Evolutionary conservation across 1,140 invertebrate genomes (phyloP), one percentile per base, ranked within the genome.

Genomic region (Hetaerina americana): DNA sequence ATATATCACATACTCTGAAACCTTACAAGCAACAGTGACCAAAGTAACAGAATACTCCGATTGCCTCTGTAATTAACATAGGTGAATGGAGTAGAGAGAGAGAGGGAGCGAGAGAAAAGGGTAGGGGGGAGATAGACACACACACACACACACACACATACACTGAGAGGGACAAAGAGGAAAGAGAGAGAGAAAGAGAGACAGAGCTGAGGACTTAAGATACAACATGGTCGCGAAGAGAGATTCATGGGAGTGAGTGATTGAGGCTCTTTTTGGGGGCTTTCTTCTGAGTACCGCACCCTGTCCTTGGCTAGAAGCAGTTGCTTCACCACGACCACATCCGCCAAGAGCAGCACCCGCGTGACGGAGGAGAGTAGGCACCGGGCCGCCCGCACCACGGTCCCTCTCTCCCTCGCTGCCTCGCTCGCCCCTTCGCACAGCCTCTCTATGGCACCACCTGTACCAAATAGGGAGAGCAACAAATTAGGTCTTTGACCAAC

Each of bases 321-420:
- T 82, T 99, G 96, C 79, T 98, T 98, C 25, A 99, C 96, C 8
- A 99, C 93, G 66, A 99, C 96, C 78, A 96, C 94, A 82, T 99
- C 97, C n/a, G 97, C 97, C 72, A 99, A 84, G 24, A 99, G 85
- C n/a, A 99, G 86, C 66, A 99, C 96, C 79, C 95, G 85, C 5
- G 97, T 99, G 73, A 99, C 94, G 31, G 95, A 94, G 26, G 93
- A 93, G 12, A 99, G 85, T 6, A 99, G 87, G 77, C 94, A 93
- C 75, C 96, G 85, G 26, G 96, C 95, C 27, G 97, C 95, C 75
- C 95, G 85, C 70, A 98, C 92, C 82, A 99, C 88, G 6, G 88
- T 87, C 71, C 86, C 86, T 78, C 90, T 81, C 80, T 92, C 88
- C 27, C 88, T 85, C 49, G 66, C 86, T 87, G 76, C 92, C 89